Conservation (phyloP, 1,140 invertebrate species). For the Habropoda laboriosa region DNA sequence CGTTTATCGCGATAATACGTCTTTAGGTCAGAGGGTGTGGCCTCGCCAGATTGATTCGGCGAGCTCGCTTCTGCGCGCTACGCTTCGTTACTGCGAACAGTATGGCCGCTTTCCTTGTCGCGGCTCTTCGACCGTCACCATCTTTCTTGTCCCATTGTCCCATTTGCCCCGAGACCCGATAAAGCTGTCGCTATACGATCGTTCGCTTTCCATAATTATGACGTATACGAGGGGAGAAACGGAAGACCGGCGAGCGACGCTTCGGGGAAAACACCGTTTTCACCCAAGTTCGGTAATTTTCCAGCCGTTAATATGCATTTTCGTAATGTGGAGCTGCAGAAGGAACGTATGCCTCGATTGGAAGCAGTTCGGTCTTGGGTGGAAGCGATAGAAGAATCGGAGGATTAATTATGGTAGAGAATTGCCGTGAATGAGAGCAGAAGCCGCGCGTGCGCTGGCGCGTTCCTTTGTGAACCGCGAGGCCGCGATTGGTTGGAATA, state of each 20-base stretch:
- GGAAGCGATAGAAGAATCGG: no score
- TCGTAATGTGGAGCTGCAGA: no score
- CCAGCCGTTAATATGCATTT: neutral
- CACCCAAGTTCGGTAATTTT: conserved; percentile 7
- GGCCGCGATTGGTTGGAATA: conserved; percentile 30
- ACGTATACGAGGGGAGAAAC: conserved; percentile 21
- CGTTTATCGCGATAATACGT: conserved; percentile 72
- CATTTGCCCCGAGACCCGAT: conserved; percentile 34
- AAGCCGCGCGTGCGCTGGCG: neutral
- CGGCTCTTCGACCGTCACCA: conserved; percentile 50
- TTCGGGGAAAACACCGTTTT: no score
- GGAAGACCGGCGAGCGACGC: no score
- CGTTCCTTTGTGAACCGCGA: conserved; percentile 1
- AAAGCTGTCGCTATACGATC: conserved; percentile 36
- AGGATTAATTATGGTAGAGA: neutral
- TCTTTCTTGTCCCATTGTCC: conserved; percentile 35
- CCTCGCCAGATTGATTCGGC: conserved; percentile 78
- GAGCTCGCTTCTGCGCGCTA: conserved; percentile 77
- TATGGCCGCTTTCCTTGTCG: conserved; percentile 71
- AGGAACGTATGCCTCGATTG: no score
- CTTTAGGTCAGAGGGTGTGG: conserved; percentile 81
- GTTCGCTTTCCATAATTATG: conserved; percentile 53
- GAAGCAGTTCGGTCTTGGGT: no score
- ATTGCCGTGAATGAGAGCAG: conserved; percentile 16
- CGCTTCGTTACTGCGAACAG: conserved; percentile 72